Evolutionary conservation across 2,113 vertebrate genomes (phyloP).

Genomic region (Prolemur simus): DNA sequence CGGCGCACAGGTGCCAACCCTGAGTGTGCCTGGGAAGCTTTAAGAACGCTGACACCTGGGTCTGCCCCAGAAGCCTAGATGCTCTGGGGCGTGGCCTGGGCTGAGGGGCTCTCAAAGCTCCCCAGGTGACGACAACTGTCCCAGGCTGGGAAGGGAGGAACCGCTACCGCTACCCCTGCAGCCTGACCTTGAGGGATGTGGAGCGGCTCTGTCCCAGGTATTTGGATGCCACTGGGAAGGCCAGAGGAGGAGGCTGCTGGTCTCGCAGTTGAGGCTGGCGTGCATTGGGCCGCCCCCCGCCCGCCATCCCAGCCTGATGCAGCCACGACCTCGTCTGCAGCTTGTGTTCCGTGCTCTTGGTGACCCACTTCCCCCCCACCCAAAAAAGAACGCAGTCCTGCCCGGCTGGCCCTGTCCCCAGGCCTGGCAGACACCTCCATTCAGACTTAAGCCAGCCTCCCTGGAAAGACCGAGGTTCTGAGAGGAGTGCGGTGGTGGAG

Average conservation of each 20-base stretch:
- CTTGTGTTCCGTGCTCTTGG: not conserved
- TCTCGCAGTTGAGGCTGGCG: not conserved
- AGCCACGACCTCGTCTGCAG: not conserved
- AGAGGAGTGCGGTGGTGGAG: not conserved
- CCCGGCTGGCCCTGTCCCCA: rapidly evolving
- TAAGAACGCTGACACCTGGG: not conserved
- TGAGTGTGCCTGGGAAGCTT: not conserved
- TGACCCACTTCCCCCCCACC: not conserved
- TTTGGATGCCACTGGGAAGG: not conserved
- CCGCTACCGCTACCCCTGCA: not conserved
- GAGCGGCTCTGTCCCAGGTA: not conserved
- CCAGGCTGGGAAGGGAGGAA: rapidly evolving
- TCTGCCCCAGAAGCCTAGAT: not conserved
- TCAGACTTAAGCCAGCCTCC: not conserved
- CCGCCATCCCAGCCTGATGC: too few relatives aligned
- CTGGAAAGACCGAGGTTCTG: not conserved
- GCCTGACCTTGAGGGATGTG: not conserved
- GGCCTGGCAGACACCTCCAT: not conserved
- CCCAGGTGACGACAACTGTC: not conserved
- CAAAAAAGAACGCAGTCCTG: rapidly evolving
- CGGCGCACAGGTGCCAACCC: not conserved
- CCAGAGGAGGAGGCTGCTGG: not conserved
- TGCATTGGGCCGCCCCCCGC: not conserved
- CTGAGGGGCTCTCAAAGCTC: not conserved
- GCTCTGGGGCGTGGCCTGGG: not conserved